Percentiles rank a stretch among this genome's conserved stretches.
Evolutionary conservation across 2,888 invertebrate species (phyloP).

Genomic region (Troides aeacus): DNA sequence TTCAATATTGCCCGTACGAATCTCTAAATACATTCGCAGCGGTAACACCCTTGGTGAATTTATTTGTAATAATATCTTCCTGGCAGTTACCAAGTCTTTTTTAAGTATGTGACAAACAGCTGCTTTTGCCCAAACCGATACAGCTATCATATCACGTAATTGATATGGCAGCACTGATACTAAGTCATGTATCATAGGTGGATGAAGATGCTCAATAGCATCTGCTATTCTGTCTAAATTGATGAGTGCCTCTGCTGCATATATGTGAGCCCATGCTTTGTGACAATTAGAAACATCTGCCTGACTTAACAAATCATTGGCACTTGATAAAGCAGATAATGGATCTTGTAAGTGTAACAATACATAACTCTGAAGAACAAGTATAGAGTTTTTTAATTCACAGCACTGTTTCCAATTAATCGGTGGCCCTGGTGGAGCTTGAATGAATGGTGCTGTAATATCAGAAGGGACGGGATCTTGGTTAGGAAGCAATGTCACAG

Average conservation of each 20-base stretch:
- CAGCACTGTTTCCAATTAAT: slow-evolving; percentile 81
- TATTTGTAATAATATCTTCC: slow-evolving; percentile 72
- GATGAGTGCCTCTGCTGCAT: slow-evolving; percentile 93
- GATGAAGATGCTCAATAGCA: slow-evolving; percentile 91
- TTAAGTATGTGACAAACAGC: slow-evolving; percentile 73
- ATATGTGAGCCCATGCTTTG: slow-evolving; percentile 91
- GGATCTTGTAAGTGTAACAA: slow-evolving; percentile 92
- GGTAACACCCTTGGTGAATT: slow-evolving; percentile 72
- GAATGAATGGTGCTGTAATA: slow-evolving; percentile 54
- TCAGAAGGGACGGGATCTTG: slow-evolving; percentile 65
- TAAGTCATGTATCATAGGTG: slow-evolving; percentile 82
- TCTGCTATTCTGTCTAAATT: slow-evolving; percentile 90
- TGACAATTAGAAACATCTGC: slow-evolving; percentile 78
- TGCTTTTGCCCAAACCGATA: slow-evolving; percentile 77
- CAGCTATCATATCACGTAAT: slow-evolving; percentile 71
- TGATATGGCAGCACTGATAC: slow-evolving; percentile 68
- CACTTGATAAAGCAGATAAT: slow-evolving; percentile 87
- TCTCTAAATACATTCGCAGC: slow-evolving; percentile 80
- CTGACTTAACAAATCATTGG: slow-evolving; percentile 86
- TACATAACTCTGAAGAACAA: slow-evolving; percentile 91
- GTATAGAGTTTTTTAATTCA: slow-evolving; percentile 82
- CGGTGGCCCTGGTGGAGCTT: slow-evolving; percentile 82
- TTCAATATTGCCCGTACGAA: slow-evolving; percentile 75
- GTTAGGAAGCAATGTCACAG: slow-evolving; percentile 84
- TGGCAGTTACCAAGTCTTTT: slow-evolving; percentile 70